A percentile compares a stretch with the other conserved stretches of the same genome.
Evolutionary conservation across 2,888 invertebrate species (phyloP).

Genomic region (Smittia aterrima): DNA sequence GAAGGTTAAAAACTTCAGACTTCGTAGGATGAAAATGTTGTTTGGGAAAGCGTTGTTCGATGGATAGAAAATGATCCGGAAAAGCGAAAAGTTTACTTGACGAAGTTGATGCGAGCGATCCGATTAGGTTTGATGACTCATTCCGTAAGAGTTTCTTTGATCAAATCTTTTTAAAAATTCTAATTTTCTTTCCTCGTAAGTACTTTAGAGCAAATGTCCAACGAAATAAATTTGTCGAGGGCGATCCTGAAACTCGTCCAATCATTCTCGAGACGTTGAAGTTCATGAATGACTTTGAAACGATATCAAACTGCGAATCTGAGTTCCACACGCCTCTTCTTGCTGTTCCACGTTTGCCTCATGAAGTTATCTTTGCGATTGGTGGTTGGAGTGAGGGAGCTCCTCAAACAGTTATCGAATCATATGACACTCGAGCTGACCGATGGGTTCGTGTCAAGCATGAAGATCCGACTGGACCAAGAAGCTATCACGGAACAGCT

Average conservation of each 20-base stretch:
- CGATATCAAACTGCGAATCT: constrained; percentile 74
- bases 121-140: constrained; percentile 81
- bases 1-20: neutral
- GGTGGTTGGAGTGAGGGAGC: constrained; percentile 72
- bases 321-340: constrained; percentile 82
- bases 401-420: constrained; percentile 68
- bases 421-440: constrained; percentile 86
- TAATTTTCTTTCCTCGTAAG: constrained; percentile 57
- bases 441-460: constrained; percentile 72
- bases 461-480: constrained; percentile 77
- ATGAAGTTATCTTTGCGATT: constrained; percentile 83
- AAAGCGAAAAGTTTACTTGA: constrained; percentile 69
- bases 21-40: constrained; percentile 69
- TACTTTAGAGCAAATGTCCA: constrained; percentile 89
- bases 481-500: constrained; percentile 92
- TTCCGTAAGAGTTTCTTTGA: constrained; percentile 53
- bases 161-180: neutral
- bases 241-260: constrained; percentile 79
- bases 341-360: constrained; percentile 79
- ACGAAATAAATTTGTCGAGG: constrained; percentile 80
- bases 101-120: constrained; percentile 75
- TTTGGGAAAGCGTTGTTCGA: constrained; percentile 80
- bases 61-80: constrained; percentile 83
- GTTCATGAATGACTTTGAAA: constrained; percentile 88
- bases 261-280: constrained; percentile 87